Percentiles rank a stretch among this genome's conserved stretches.
Conservation (phyloP, 2,888 invertebrate genomes). For the Geophilus truncorum region DNA sequence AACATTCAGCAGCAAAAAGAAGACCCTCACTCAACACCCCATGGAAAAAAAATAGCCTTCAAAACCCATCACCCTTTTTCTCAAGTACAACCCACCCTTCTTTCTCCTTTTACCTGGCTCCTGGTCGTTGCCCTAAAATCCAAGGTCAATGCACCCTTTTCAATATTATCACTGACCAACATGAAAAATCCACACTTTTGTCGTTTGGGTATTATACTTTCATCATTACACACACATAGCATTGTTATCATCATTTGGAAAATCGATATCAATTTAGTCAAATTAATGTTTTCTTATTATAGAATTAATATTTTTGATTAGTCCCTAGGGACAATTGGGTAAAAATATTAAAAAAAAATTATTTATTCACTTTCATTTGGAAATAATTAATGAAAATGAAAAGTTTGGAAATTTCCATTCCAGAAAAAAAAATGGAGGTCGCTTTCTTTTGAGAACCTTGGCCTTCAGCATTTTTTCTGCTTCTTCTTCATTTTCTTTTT, state of each 20-base stretch:
- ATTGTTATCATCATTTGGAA: no score
- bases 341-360: no score
- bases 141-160: background rate
- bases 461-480: background rate
- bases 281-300: no score
- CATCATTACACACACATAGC: no score
- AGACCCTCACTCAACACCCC: background rate
- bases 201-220: no score
- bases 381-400: background rate
- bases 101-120: background rate
- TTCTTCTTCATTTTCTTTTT: background rate
- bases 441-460: background rate
- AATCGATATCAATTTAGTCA: no score
- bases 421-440: background rate
- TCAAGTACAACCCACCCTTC: background rate
- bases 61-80: background rate
- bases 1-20: background rate
- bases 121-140: constrained; percentile 8
- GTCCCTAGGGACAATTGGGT: no score
- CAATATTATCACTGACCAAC: background rate
- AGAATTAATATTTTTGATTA: no score
- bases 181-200: no score
- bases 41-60: background rate
- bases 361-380: no score
- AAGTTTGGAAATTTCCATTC: background rate